phyloP scores from a whole-genome alignment of 2,113 vertebrate genomes.

The Phyllostomus hastatus region DNA sequence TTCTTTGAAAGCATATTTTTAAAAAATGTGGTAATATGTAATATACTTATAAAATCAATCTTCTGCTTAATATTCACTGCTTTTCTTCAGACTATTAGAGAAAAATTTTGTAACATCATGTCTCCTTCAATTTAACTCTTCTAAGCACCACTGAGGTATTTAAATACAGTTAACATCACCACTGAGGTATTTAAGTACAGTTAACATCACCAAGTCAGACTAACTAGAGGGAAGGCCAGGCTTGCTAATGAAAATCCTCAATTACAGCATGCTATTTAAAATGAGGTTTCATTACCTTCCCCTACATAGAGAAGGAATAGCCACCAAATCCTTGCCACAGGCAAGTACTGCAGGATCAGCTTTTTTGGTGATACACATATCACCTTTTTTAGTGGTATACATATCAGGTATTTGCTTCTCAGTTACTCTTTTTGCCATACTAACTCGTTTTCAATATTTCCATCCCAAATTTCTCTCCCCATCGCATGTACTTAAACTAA shows the following conservation, averaged over 20 bases:
- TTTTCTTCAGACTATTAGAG: background rate
- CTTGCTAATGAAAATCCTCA: background rate
- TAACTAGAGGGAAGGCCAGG: background rate
- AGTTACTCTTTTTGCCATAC: background rate
- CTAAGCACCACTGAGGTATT: background rate
- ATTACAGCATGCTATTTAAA: background rate
- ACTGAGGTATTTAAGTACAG: background rate
- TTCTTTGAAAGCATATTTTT: background rate
- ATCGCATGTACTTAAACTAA: background rate
- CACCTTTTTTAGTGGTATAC: too few species aligned
- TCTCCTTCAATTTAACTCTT: background rate
- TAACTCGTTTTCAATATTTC: background rate
- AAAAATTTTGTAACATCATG: background rate
- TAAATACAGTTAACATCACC: background rate
- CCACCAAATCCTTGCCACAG: background rate
- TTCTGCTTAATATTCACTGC: background rate
- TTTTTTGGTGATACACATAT: too few species aligned
- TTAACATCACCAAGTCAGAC: background rate
- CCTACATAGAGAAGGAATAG: background rate
- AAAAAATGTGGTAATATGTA: background rate
- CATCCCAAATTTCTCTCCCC: background rate
- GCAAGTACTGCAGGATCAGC: background rate
- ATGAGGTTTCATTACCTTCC: background rate
- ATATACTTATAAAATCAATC: background rate
- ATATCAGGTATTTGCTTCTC: background rate